Conservation (phyloP, 2,888 invertebrate species). For the Metopia argyrocephala region DNA sequence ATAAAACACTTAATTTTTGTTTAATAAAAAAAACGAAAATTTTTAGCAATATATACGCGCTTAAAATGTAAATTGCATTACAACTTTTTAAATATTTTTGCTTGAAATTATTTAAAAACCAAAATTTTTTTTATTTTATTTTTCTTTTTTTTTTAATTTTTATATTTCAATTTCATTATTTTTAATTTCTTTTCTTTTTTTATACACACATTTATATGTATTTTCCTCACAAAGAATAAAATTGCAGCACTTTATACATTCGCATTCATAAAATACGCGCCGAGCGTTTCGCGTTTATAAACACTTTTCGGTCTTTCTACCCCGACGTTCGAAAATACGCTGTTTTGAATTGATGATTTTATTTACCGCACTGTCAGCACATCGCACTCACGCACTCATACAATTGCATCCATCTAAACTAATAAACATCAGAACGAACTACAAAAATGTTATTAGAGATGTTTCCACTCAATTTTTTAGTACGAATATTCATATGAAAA, state of each 20-base stretch:
- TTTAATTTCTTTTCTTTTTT: background rate
- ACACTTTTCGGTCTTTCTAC: slow-evolving; percentile 55
- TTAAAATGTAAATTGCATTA: no score
- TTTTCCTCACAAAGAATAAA: slow-evolving; percentile 21
- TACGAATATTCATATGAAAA: background rate
- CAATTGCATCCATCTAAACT: background rate
- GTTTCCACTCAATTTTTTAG: slow-evolving; percentile 25
- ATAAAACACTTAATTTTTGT: no score
- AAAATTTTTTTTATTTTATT: background rate
- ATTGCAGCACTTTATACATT: slow-evolving; percentile 39
- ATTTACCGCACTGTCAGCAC: slow-evolving; percentile 48
- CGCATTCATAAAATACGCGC: slow-evolving; percentile 33
- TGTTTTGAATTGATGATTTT: slow-evolving; percentile 45
- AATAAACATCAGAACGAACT: background rate
- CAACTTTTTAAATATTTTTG: background rate
- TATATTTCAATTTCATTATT: slow-evolving; percentile 4
- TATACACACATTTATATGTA: background rate
- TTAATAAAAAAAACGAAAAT: background rate
- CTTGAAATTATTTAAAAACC: background rate
- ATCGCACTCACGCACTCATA: slow-evolving; percentile 9
- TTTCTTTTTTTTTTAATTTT: background rate
- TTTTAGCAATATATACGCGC: no score
- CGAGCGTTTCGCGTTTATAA: slow-evolving; percentile 35
- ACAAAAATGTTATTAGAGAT: slow-evolving; percentile 9
- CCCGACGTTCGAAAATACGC: slow-evolving; percentile 64